Evolutionary conservation across 2,113 vertebrate species (phyloP).

Genomic region (Brachionichthys hirsutus): DNA sequence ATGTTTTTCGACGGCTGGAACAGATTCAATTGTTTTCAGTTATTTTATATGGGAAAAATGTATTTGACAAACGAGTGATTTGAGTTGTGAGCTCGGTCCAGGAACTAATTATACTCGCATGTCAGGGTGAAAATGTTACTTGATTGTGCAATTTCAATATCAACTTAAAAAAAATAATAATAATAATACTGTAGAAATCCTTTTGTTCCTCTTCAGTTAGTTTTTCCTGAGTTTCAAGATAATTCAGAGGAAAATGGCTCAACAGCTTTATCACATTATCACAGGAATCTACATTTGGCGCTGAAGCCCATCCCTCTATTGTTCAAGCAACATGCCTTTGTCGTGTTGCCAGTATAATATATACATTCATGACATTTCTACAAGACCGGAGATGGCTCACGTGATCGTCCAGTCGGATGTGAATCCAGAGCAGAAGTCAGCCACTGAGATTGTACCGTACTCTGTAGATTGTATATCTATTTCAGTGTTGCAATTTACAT

Average conservation of each 20-base stretch:
- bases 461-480: too few relatives aligned
- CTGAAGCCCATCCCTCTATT: conserved; percentile 36
- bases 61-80: too few relatives aligned
- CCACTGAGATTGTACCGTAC: too few relatives aligned
- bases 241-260: background rate
- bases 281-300: conserved; percentile 21
- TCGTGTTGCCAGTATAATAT: conserved; percentile 47
- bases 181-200: background rate
- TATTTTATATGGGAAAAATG: too few relatives aligned
- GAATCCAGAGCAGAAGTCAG: conserved; percentile 47
- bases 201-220: background rate
- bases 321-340: conserved; percentile 34
- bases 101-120: too few relatives aligned
- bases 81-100: too few relatives aligned
- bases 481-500: too few relatives aligned
- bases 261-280: background rate
- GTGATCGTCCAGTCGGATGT: conserved; percentile 42
- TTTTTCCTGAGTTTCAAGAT: conserved; percentile 7
- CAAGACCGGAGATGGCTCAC: conserved; percentile 28
- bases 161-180: too few relatives aligned
- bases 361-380: conserved; percentile 64
- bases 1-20: too few relatives aligned
- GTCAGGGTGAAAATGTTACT: too few relatives aligned
- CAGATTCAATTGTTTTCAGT: too few relatives aligned
- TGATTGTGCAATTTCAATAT: too few relatives aligned